Base-by-base conservation (phyloP, 2,113 vertebrate species). In the Marcusenius ussheri region DNA sequence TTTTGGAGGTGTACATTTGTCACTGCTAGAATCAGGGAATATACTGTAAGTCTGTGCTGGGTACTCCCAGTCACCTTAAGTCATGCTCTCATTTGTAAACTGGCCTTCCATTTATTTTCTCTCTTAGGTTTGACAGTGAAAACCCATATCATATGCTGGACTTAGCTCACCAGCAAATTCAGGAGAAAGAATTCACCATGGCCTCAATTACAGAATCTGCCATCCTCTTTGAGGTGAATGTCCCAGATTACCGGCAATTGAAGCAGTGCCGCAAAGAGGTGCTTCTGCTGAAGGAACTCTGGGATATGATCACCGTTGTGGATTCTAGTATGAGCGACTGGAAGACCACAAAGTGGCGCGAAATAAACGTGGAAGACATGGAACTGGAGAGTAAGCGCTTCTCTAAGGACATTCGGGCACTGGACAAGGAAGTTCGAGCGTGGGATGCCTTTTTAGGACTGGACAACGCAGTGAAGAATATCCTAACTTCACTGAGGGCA, bases 281-380 rank as follows among this genome's bases (percentile, higher is more conserved):
- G 3, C 93, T 93, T 84, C 95, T 95, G 51, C 95, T 99, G 91
- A 98, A 97, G 93, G 96, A 97, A 90, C 96, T 98, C 42, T 98
- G 97, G 97, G 97, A 98, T 93, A 96, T 96, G 93, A 95, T 97
- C 85, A 92, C 91, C 0, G 39, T 96, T 58, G 97, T 98, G 90
- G 95, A 95, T 45, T 96, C 94, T 45, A 97, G 95, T 91, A 96
- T 99, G 31, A 91, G 89, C 0, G 95, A 95, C 86, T 99, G 98
- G 98, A 96, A 96, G 92, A 95, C 91, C 24, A 98, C 97, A 11
- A 94, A 24, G 0, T 99, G 98, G 98, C 95, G 91, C 56, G 94
- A 97, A 24, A 97, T 99, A 88, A 93, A 97, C 0, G 97, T 99
- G 92, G 98, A 99, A 85, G 96, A 95, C 91, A 98, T 99, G 97